Conservation (phyloP, 2,888 invertebrate genomes). For the Dastarcus helophoroides region DNA sequence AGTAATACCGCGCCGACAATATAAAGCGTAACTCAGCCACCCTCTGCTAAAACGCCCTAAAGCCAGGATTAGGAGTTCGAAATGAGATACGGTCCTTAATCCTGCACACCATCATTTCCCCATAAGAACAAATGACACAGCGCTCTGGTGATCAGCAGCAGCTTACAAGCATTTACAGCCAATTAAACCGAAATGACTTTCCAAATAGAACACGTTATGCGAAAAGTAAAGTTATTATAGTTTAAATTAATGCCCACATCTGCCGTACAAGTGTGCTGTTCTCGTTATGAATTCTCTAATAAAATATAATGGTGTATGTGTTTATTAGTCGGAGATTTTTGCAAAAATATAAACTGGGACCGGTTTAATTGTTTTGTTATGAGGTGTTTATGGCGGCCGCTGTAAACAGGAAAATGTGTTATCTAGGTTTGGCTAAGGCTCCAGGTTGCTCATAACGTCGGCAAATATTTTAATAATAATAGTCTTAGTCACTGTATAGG, state of each 20-base stretch:
- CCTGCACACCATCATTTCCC: slow-evolving; percentile 11
- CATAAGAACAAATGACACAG: slow-evolving; percentile 7
- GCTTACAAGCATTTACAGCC: slow-evolving; percentile 19
- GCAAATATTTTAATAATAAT: too few relatives aligned
- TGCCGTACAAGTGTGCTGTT: slow-evolving; percentile 14
- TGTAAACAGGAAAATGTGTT: too few relatives aligned
- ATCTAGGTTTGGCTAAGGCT: too few relatives aligned
- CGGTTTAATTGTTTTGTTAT: too few relatives aligned
- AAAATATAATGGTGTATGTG: slow-evolving; percentile 2
- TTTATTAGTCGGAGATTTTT: slow-evolving; percentile 1
- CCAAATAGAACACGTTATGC: slow-evolving; percentile 10
- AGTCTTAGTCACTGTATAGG: too few relatives aligned
- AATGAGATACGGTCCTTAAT: slow-evolving; percentile 10
- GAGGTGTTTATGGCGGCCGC: too few relatives aligned
- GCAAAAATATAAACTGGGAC: slow-evolving; percentile 8
- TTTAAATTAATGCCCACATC: slow-evolving; percentile 12
- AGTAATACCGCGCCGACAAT: too few relatives aligned
- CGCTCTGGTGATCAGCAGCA: slow-evolving; percentile 7
- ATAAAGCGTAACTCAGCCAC: too few relatives aligned
- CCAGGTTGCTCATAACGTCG: too few relatives aligned
- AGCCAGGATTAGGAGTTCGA: slow-evolving; percentile 9
- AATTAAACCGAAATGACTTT: slow-evolving; percentile 18
- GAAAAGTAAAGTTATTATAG: slow-evolving; percentile 13
- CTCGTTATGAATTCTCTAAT: slow-evolving; percentile 5
- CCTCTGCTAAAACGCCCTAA: too few relatives aligned